Conservation (phyloP, 2,888 invertebrate species). For the Slavum lentiscoides region DNA sequence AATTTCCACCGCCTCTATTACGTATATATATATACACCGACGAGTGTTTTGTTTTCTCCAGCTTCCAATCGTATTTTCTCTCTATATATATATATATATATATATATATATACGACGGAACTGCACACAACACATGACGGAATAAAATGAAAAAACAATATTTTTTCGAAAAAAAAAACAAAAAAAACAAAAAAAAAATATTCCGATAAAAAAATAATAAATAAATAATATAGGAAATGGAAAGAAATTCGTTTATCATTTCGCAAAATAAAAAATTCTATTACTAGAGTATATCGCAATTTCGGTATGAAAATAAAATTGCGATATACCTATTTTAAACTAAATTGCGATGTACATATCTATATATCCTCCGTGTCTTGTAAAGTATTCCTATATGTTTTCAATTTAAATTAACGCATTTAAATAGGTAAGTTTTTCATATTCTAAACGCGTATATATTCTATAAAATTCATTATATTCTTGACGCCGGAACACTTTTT, state of each 20-base stretch:
- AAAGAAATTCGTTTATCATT: neutral
- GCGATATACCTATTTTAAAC: neutral
- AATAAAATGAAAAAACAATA: constrained; percentile 51
- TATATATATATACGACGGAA: too few relatives aligned
- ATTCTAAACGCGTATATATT: too few relatives aligned
- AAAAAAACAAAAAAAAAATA: neutral
- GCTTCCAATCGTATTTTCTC: constrained; percentile 11
- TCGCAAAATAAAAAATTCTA: neutral
- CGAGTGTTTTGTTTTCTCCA: constrained; percentile 38
- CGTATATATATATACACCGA: neutral
- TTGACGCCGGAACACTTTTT: too few relatives aligned
- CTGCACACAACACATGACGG: constrained; percentile 2
- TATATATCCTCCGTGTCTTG: too few relatives aligned
- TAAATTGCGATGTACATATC: too few relatives aligned
- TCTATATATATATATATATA: neutral
- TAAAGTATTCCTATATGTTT: too few relatives aligned
- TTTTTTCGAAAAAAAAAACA: constrained; percentile 9
- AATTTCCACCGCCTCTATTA: constrained; percentile 26
- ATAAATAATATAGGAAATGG: constrained; percentile 1
- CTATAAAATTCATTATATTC: too few relatives aligned
- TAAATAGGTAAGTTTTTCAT: too few relatives aligned
- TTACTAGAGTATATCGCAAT: neutral
- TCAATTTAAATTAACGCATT: too few relatives aligned
- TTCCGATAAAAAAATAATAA: constrained; percentile 17
- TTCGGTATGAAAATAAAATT: constrained; percentile 11